Percentiles rank a stretch among this genome's conserved stretches.
Evolutionary conservation across 2,888 invertebrate genomes (phyloP).

Genomic region (Drosophila fulvimacula): DNA sequence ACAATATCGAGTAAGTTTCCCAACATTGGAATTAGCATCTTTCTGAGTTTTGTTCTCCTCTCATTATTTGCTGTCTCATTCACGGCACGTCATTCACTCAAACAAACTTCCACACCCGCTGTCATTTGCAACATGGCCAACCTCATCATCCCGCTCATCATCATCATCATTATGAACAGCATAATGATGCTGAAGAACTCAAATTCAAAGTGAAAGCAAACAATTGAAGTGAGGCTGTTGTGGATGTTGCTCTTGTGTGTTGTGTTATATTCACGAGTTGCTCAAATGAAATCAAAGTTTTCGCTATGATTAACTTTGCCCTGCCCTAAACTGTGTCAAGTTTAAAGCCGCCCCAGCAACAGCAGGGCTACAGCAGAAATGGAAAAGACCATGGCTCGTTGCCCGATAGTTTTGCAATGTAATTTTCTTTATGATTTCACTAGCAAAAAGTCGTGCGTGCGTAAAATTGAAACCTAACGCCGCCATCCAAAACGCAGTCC

Average conservation of each 20-base stretch:
- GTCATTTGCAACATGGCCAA: constrained; percentile 26
- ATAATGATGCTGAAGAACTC: constrained; percentile 14
- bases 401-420: constrained; percentile 67
- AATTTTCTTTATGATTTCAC: constrained; percentile 74
- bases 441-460: constrained; percentile 68
- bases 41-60: constrained; percentile 31
- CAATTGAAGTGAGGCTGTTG: constrained; percentile 59
- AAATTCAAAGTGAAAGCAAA: constrained; percentile 45
- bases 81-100: constrained; percentile 46
- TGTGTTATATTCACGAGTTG: constrained; percentile 42
- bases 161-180: constrained; percentile 3
- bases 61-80: constrained; percentile 56
- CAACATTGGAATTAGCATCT: constrained; percentile 51
- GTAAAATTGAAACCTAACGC: constrained; percentile 66
- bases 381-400: constrained; percentile 55
- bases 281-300: constrained; percentile 68
- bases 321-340: constrained; percentile 60
- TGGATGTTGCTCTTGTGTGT: constrained; percentile 51
- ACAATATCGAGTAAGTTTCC: constrained; percentile 38
- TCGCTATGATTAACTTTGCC: constrained; percentile 65
- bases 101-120: constrained; percentile 42
- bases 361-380: constrained; percentile 4
- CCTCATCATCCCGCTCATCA: not conserved
- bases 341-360: constrained; percentile 50
- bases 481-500: constrained; percentile 25